A percentile compares a stretch with the other conserved stretches of the same genome.
Conservation (phyloP, 2,888 invertebrate genomes). For the Digitonthophagus gazella region DNA sequence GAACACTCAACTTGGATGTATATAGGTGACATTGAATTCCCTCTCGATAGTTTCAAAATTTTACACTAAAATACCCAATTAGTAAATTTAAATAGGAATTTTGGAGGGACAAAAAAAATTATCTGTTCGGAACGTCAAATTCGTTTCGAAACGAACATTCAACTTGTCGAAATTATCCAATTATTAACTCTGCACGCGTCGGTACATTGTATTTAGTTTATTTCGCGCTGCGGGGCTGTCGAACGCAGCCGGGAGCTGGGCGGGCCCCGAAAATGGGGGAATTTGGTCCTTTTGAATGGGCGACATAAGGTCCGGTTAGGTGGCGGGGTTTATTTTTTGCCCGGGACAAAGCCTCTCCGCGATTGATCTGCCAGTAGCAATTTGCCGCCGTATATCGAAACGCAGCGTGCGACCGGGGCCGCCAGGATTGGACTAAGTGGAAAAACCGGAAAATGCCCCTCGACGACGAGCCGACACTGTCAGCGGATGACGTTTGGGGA, state of each 20-base stretch:
- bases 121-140: neutral
- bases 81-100: neutral
- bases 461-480: neutral
- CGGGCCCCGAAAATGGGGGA: conserved; percentile 30
- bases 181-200: conserved; percentile 40
- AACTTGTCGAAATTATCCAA: conserved; percentile 38
- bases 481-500: neutral
- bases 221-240: conserved; percentile 39
- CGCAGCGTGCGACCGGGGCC: conserved; percentile 39
- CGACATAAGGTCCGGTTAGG: conserved; percentile 31
- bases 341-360: conserved; percentile 38
- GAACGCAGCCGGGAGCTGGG: conserved; percentile 36
- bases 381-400: conserved; percentile 43
- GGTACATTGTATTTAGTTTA: conserved; percentile 41
- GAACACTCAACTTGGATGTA: too few relatives aligned
- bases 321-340: conserved; percentile 39
- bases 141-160: conserved; percentile 8
- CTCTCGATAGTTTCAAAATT: too few relatives aligned
- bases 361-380: conserved; percentile 49
- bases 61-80: too few relatives aligned
- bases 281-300: conserved; percentile 36
- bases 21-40: too few relatives aligned
- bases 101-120: neutral
- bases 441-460: neutral
- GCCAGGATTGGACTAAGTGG: neutral